Conservation (phyloP, 1,140 invertebrate species). For the Coboldia fuscipes region DNA sequence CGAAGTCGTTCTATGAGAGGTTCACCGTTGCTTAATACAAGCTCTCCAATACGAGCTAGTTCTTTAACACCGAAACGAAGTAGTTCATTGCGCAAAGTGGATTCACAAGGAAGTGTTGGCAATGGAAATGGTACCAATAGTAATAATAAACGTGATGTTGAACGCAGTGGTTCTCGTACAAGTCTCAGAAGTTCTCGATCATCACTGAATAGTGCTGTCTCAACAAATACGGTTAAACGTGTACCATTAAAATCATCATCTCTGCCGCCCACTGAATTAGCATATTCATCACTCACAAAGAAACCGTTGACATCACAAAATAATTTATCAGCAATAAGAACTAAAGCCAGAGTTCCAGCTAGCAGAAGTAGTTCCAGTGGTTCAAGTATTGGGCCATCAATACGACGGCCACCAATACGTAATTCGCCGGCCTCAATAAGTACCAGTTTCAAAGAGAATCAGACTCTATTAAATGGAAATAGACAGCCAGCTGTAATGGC, state of each 20-base stretch:
- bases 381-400: slow-evolving; percentile 26
- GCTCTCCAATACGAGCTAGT: neutral
- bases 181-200: slow-evolving; percentile 60
- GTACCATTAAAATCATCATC: slow-evolving; percentile 23
- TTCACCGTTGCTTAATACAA: slow-evolving; percentile 5
- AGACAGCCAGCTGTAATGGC: no score
- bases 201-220: slow-evolving; percentile 58
- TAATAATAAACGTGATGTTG: slow-evolving; percentile 22
- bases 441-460: slow-evolving; percentile 17
- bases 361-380: slow-evolving; percentile 49
- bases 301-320: slow-evolving; percentile 1
- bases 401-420: slow-evolving; percentile 9
- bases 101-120: slow-evolving; percentile 6
- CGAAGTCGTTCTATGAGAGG: slow-evolving; percentile 7
- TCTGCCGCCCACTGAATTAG: slow-evolving; percentile 17
- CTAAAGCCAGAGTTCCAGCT: slow-evolving; percentile 28
- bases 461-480: slow-evolving; percentile 5
- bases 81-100: slow-evolving; percentile 15
- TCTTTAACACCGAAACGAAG: slow-evolving; percentile 13
- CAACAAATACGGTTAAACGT: slow-evolving; percentile 53
- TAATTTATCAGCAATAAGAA: slow-evolving; percentile 6
- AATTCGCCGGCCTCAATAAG: slow-evolving; percentile 7
- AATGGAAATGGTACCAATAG: slow-evolving; percentile 1
- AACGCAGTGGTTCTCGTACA: slow-evolving; percentile 39
- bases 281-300: slow-evolving; percentile 9